Evolutionary conservation across 2,797 vertebrate species (phyloP), one percentile per base, ranked within the genome.

Genomic region (Microctenopoma stevenorrisi): DNA sequence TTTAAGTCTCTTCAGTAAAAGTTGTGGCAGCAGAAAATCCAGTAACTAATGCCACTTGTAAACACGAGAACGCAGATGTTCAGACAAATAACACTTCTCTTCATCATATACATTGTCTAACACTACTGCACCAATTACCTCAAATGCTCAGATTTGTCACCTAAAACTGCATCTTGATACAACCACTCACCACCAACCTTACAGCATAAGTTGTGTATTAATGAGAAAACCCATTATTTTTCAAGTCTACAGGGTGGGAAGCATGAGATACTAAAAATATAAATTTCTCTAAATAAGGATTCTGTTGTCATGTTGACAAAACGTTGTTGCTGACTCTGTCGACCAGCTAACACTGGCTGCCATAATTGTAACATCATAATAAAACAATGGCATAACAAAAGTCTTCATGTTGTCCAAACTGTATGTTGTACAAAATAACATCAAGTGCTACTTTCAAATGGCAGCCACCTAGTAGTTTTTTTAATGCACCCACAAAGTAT

Each of bases 321-420:
- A 25, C 9, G 25, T 37, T 33, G n/a, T 46, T 52, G 12, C 16
- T 28, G 43, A 16, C 13, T 14, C n/a, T 25, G 3, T 5, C 15
- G 22, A 47, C 54, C 30, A n/a, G 11, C 3, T 38, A 56, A 63
- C 35, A 30, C 35, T 26, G 72, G 64, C 68, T 67, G 51, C 58
- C 64, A 22, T 46, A 30, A 53, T 40, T 16, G 64, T 7, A 30
- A 0, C 7, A 43, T 11, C 47, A 48, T 63, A 13, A 60, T 47
- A 64, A 48, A 14, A 30, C 7, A 25, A 18, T 13, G 16, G 33
- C 28, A 66, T 30, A 46, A 68, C 33, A 28, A 57, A 28, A 63
- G 15, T 64, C 25, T 28, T 22, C n/a, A 10, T 52, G 37, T 55
- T 28, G 59, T 1, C 33, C 25, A 44, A 10, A 60, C 30, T 40